Base-by-base conservation (phyloP, 2,888 invertebrate species). In the Noctua janthina region DNA sequence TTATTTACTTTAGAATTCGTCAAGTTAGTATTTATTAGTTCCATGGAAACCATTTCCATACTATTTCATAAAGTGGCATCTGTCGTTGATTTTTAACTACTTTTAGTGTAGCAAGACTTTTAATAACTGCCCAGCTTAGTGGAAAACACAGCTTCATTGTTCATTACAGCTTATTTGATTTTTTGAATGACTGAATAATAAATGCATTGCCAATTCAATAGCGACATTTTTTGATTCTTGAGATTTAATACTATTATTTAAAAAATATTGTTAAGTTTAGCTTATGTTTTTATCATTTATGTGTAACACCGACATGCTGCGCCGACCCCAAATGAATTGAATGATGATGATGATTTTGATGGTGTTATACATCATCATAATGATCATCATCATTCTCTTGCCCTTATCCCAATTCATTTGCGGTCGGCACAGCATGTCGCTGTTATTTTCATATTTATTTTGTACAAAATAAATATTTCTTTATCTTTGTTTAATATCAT, bases 21-120 rank as follows among this genome's bases (percentile, higher is more conserved):
- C 64, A 20, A 20, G 10, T 10, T 35, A 62, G 35, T 20, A 66
- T 20, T 5, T 66, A 35, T 29, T 20, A 35, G 13, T 66, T 66
- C 64, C 35, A 39, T 66, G 39, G 66, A 39, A 20, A 10, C 83
- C 87, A 67, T 72, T 20, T 54, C 54, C 54, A 54, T 54, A 23
- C 23, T 3, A 23, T 54, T 54, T 74, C 29, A 43, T 79, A 81
- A 62, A 80, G 80, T 88, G 89, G 84, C 87, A 85, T 81, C 85
- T 90, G 71, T 70, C 69, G 72, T 66, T 76, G 66, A 78, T 78
- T 69, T 67, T 43, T 62, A n/a, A 49, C 43, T 76, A 79, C 56
- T 29, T 49, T 2, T 4, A 43, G 79, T 81, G 81, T 79, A 20
- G 74, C 75, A 71, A 64, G 43, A 20, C 13, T 54, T 64, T 66